Percentiles rank a stretch among this genome's conserved stretches.
Conservation (phyloP, 2,113 vertebrate species). For the Periophthalmodon schlosseri region DNA sequence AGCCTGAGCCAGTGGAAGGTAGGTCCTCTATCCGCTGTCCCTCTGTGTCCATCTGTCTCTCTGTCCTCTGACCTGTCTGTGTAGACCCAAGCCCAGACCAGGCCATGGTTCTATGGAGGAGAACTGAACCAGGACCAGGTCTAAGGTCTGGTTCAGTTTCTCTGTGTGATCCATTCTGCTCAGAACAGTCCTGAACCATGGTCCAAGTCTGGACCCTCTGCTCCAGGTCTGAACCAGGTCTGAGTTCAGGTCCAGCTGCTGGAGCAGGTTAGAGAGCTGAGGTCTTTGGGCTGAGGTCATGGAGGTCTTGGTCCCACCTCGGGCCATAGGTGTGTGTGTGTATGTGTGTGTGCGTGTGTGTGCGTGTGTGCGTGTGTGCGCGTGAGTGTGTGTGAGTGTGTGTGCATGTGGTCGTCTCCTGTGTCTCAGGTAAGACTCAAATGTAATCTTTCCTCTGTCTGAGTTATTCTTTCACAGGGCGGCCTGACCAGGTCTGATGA, state of each 20-base stretch:
- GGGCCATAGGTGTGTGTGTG: background rate
- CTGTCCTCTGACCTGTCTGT: background rate
- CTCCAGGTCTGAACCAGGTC: background rate
- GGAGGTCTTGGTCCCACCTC: background rate
- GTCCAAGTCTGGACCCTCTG: background rate
- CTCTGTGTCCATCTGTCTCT: too few species aligned
- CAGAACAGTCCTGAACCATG: background rate
- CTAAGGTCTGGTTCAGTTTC: background rate
- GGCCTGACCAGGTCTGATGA: background rate
- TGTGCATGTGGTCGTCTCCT: background rate
- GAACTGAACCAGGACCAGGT: constrained; percentile 1
- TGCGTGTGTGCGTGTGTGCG: background rate
- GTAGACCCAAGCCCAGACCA: background rate
- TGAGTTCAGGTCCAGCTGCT: too few species aligned
- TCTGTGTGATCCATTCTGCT: background rate
- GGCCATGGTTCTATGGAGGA: background rate
- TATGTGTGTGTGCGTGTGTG: background rate
- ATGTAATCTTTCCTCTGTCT: background rate
- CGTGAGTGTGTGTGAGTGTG: background rate
- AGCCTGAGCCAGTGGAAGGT: constrained; percentile 80
- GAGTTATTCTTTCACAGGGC: background rate
- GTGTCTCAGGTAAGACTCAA: background rate
- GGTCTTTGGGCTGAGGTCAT: background rate
- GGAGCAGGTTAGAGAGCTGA: background rate
- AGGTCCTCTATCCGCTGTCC: constrained; percentile 51